Base-by-base conservation (phyloP, 2,113 vertebrate genomes). In the Oncorhynchus tshawytscha region DNA sequence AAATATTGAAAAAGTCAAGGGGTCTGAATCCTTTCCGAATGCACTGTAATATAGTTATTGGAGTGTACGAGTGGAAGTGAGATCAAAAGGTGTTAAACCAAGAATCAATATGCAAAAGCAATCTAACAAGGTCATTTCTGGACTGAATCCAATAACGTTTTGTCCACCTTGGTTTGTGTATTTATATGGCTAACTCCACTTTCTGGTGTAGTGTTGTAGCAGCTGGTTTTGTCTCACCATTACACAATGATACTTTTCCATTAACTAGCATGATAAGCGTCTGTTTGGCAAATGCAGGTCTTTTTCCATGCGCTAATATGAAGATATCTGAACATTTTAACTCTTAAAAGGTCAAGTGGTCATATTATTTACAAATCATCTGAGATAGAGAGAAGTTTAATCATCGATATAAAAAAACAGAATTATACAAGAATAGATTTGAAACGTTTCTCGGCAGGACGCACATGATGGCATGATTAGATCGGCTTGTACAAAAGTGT, bases 401-500 rank as follows among this genome's bases (percentile, higher is more conserved):
- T 68, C 29, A 68, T 68, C 29, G 18, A 34, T 73, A 64, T 34
- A 29, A 60, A 76, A 76, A 51, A 20, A 24, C 48, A 70, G 25
- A 64, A 74, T 51, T 25, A 67, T 34, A 67, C 64, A 57, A 67
- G 1, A 73, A 54, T 31, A 60, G 20, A 72, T 60, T 11, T n/a
- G 8, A 59, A 18, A 74, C 2, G 65, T 29, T 49, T 48, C 22
- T 12, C 5, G 1, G 29, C 45, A 3, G n/a, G 29, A 59, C 1
- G 34, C 11, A 70, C 18, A 70, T 66, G 68, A 24, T 49, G 62
- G 20, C 3, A 27, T 68, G 77, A 25, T 84, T 93, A 99, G 92
- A 98, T 95, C 5, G 98, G 98, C 85, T 99, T 99, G 92, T 99
- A 99, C 5, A 99, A 92, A 39, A 99, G 93, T 16, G 98, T 99